Base-by-base conservation (phyloP, 2,888 invertebrate species). In the Artemia sp. region DNA sequence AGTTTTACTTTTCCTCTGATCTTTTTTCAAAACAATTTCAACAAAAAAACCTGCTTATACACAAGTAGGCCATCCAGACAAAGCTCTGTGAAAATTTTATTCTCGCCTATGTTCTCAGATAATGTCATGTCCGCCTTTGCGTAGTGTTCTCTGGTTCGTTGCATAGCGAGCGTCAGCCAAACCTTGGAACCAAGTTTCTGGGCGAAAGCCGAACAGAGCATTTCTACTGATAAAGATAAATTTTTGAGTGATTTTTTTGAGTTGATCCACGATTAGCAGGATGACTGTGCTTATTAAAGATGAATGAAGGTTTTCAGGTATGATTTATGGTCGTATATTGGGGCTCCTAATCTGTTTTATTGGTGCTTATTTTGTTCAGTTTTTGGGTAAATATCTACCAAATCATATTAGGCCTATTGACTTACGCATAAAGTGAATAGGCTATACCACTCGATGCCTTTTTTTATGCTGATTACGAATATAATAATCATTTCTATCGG, bases 41-140 rank as follows among this genome's bases (percentile, higher is more conserved):
- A 38, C 38, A 38, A 38, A 38, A 38, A 38, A 38, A 38, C 38
- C 38, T 38, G 38, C 38, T 38, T 38, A 58, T 58, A 1, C 58
- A 58, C n/a, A 58, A 14, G 7, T 14, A 9, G 14, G 58, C 58
- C 58, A 58, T 8, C n/a, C 8, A 58, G 14, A 58, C 58, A 8
- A 58, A 38, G 38, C 38, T 38, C 38, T 38, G 38, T 38, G 38
- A 38, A 14, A 14, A 58, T 14, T 58, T 8, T 58, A 9, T n/a
- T 58, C n/a, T 58, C 58, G 58, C 6, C 58, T 14, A n/a, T 58
- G 58, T 14, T 58, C 58, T 14, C 58, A 58, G 58, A 58, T 58
- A 58, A 58, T 58, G 58, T n/a, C 58, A 58, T 58, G 58, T 58
- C 58, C 58, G 58, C 58, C 58, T 58, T 58, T 58, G 58, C 58